phyloP scores from a whole-genome alignment of 2,797 vertebrate genomes.

The Erethizon dorsatum region DNA sequence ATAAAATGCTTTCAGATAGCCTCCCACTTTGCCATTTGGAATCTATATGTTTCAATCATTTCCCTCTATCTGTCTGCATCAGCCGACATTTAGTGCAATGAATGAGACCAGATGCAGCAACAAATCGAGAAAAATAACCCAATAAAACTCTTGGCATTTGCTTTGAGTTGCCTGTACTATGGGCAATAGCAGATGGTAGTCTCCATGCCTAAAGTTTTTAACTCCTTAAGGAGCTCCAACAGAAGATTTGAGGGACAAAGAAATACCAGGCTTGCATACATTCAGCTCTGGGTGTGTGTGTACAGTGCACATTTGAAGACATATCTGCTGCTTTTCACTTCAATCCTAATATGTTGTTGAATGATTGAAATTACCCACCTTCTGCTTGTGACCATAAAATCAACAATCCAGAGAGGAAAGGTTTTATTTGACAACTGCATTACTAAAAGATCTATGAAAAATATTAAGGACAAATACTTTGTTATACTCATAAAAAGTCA shows the following conservation, averaged over 20 bases:
- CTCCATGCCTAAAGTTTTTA: background rate
- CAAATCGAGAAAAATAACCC: slow-evolving; percentile 16
- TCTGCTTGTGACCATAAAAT: slow-evolving; percentile 53
- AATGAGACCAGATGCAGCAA: slow-evolving; percentile 75
- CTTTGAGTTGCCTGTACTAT: slow-evolving; percentile 51
- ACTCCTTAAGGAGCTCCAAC: slow-evolving; percentile 48
- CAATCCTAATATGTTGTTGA: slow-evolving; percentile 38
- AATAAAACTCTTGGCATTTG: slow-evolving; percentile 39
- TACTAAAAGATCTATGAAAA: slow-evolving; percentile 74
- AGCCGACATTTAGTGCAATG: slow-evolving; percentile 36
- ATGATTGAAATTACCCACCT: slow-evolving; percentile 69
- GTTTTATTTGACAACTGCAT: slow-evolving; percentile 66
- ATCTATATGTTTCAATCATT: slow-evolving; percentile 66
- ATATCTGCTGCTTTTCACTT: slow-evolving; percentile 37
- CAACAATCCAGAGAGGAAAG: slow-evolving; percentile 20
- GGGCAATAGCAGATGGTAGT: slow-evolving; percentile 34
- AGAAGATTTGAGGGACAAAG: slow-evolving; percentile 53
- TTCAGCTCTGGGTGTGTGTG: background rate
- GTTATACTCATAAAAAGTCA: slow-evolving; percentile 71
- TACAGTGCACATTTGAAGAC: background rate
- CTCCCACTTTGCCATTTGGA: slow-evolving; percentile 56
- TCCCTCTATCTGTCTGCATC: slow-evolving; percentile 64
- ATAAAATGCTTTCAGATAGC: slow-evolving; percentile 55
- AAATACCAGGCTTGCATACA: background rate
- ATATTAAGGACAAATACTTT: slow-evolving; percentile 74